Percentiles rank a stretch among this genome's conserved stretches.
These are phyloP conservation scores for Austrofundulus limnaeus DNA, from an alignment of 2,113 vertebrate genomes.

Conservation along the genomic window DNA sequence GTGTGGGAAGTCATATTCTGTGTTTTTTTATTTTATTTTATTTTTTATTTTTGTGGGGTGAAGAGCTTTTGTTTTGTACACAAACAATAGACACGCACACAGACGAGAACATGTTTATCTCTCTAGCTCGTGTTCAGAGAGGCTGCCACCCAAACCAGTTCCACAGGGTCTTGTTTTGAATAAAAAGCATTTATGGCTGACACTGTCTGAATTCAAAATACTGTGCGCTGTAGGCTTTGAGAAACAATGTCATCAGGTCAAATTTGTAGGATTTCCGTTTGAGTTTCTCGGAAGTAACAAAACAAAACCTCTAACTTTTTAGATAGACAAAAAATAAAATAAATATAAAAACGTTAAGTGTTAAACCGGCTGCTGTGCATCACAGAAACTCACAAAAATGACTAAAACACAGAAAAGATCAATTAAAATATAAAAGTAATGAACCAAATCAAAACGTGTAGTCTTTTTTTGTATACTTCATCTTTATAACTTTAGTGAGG, in stretches of 20 bases:
- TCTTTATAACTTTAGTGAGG: too few species aligned
- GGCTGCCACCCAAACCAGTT: slow-evolving; percentile 50
- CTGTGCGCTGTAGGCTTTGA: slow-evolving; percentile 18
- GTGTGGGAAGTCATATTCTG: slow-evolving; percentile 32
- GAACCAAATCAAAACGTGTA: not conserved
- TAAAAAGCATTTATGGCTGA: slow-evolving; percentile 46
- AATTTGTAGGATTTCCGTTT: slow-evolving; percentile 21
- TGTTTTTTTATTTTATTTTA: slow-evolving; percentile 35
- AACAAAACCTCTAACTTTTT: not conserved
- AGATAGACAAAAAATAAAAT: not conserved
- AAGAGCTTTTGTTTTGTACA: slow-evolving; percentile 41
- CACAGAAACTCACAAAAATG: not conserved
- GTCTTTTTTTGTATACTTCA: not conserved
- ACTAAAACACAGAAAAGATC: not conserved
- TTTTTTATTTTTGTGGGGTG: too few species aligned
- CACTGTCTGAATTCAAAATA: slow-evolving; percentile 51
- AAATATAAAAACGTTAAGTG: too few species aligned
- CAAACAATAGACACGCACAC: slow-evolving; percentile 21
- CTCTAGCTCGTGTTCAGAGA: slow-evolving; percentile 42
- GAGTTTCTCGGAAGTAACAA: slow-evolving; percentile 8
- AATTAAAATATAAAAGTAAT: not conserved
- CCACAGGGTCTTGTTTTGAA: slow-evolving; percentile 48
- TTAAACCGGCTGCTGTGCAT: slow-evolving; percentile 2
- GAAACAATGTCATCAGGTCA: slow-evolving; percentile 40
- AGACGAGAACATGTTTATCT: slow-evolving; percentile 38